These are phyloP conservation scores for Bufo bufo DNA, from an alignment of 2,113 vertebrate species.

Conservation along the genomic window DNA sequence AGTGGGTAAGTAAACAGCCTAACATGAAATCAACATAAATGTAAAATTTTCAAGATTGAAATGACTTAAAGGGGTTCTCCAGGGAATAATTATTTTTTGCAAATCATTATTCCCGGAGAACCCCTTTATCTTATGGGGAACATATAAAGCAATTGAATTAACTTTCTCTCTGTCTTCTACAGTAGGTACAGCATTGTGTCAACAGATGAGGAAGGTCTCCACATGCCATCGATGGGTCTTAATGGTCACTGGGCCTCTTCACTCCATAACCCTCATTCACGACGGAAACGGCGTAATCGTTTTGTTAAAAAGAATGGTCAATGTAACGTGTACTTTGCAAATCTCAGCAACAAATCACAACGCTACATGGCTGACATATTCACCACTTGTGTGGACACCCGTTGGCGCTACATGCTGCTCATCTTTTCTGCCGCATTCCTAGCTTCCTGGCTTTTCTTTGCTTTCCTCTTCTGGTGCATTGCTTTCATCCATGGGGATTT, in stretches of 20 bases:
- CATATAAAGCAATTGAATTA: background rate
- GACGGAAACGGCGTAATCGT: constrained; percentile 86
- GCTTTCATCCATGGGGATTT: constrained; percentile 93
- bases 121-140: background rate
- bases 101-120: no score
- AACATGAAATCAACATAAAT: background rate
- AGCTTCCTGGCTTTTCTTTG: constrained; percentile 93
- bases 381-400: constrained; percentile 95
- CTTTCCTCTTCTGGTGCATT: constrained; percentile 89
- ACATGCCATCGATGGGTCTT: constrained; percentile 76
- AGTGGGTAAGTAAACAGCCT: background rate
- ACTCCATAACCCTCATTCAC: constrained; percentile 77
- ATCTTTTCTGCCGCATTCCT: constrained; percentile 89
- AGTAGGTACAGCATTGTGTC: constrained; percentile 85
- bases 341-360: constrained; percentile 92
- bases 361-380: constrained; percentile 96
- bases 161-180: constrained; percentile 42
- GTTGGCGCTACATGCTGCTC: constrained; percentile 94
- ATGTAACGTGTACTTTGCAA: constrained; percentile 92
- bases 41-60: background rate
- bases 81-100: no score
- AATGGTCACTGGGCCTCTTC: constrained; percentile 71
- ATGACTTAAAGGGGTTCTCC: background rate
- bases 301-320: constrained; percentile 98
- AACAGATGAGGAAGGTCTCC: constrained; percentile 82